Conservation (phyloP, 1,140 invertebrate genomes). For the Babylonia areolata region DNA sequence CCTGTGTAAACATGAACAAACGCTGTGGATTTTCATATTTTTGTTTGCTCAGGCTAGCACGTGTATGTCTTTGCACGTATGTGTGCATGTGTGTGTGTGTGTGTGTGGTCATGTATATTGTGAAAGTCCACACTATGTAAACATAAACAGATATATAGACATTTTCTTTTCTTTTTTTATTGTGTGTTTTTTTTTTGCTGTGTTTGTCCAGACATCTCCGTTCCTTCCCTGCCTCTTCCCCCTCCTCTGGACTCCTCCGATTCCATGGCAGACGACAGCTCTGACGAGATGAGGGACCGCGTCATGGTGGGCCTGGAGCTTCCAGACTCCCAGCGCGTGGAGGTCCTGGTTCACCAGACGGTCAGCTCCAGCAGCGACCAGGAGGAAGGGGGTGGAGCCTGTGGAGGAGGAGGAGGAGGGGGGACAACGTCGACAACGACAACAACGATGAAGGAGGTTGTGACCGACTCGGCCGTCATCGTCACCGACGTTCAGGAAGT, state of each 20-base stretch:
- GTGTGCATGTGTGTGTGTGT: no score
- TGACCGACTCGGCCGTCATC: conserved; percentile 29
- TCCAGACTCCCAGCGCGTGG: conserved; percentile 37
- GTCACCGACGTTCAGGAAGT: conserved; percentile 40
- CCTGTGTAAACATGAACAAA: no score
- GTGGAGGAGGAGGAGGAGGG: no score
- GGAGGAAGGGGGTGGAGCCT: conserved; percentile 6
- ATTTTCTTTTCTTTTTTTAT: background rate
- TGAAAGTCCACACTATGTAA: no score
- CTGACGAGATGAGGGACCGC: conserved; percentile 10
- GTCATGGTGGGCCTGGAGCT: conserved; percentile 29
- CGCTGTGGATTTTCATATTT: no score
- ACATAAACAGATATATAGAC: no score
- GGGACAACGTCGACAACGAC: no score
- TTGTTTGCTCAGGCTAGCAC: no score
- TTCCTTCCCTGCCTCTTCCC: background rate
- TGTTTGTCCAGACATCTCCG: background rate
- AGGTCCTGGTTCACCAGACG: conserved; percentile 44
- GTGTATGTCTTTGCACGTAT: no score
- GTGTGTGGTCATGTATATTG: no score
- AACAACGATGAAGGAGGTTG: background rate
- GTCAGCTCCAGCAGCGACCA: conserved; percentile 23
- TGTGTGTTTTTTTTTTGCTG: background rate
- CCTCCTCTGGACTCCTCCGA: background rate
- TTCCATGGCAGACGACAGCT: conserved; percentile 24